Conservation (phyloP, 2,113 vertebrate species). For the Phrynosoma blainvillii region DNA sequence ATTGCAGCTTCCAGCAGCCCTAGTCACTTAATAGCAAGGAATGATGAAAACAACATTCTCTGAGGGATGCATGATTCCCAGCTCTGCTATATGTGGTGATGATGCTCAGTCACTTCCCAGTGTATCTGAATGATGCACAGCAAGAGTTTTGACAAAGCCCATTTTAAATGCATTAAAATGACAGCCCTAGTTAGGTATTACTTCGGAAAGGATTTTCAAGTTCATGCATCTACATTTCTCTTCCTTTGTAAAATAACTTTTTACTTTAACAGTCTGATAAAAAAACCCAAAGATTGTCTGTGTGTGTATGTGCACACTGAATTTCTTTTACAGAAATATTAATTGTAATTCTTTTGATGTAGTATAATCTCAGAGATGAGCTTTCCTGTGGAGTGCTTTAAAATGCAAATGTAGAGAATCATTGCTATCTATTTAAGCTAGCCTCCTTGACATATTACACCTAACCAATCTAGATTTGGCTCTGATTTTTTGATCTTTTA, state of each 20-base stretch:
- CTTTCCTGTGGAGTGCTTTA: constrained; percentile 41
- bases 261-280: constrained; percentile 38
- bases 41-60: no score
- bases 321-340: constrained; percentile 39
- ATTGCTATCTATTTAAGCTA: constrained; percentile 9
- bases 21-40: no score
- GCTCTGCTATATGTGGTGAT: background rate
- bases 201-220: background rate
- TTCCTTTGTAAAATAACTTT: background rate
- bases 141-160: background rate
- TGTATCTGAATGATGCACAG: background rate
- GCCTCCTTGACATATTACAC: background rate
- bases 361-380: constrained; percentile 34
- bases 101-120: background rate
- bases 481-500: constrained; percentile 37
- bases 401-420: constrained; percentile 51
- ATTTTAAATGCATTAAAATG: background rate
- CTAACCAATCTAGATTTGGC: constrained; percentile 19
- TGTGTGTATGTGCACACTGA: background rate
- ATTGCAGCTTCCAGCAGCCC: no score
- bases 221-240: constrained; percentile 12
- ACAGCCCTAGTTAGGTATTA: background rate
- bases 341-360: constrained; percentile 52
- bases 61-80: no score
- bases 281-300: background rate